A percentile compares a stretch with the other conserved stretches of the same genome.
These are phyloP conservation scores for Acromyrmex echinatior DNA, from an alignment of 1,140 invertebrate species.

Conservation along the genomic window DNA sequence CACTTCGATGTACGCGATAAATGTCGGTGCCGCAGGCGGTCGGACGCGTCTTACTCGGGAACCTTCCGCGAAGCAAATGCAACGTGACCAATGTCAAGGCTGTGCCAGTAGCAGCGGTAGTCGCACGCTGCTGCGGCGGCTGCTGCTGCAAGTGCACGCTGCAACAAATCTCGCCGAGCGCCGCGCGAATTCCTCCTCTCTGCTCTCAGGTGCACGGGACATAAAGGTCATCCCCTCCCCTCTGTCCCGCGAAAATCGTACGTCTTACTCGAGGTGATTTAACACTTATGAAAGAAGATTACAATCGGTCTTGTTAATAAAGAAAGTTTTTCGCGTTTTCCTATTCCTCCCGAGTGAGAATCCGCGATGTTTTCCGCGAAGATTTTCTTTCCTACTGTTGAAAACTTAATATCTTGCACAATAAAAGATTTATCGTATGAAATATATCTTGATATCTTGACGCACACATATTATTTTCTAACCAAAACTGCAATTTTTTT, in stretches of 20 bases:
- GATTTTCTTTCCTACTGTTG: not conserved
- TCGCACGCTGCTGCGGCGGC: slow-evolving; percentile 51
- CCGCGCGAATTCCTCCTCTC: slow-evolving; percentile 44
- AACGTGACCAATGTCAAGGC: slow-evolving; percentile 78
- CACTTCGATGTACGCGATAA: slow-evolving; percentile 49
- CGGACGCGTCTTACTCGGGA: slow-evolving; percentile 62
- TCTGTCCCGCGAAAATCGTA: slow-evolving; percentile 6
- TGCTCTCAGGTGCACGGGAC: slow-evolving; percentile 20
- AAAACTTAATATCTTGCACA: not conserved
- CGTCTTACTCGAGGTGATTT: not conserved
- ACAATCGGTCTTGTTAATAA: not conserved
- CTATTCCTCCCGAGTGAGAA: not conserved
- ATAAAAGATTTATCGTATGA: not conserved
- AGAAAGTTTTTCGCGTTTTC: not conserved
- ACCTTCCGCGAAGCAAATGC: slow-evolving; percentile 74
- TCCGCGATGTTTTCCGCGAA: not conserved
- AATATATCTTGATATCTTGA: no score
- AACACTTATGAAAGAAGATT: not conserved
- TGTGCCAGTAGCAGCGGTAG: slow-evolving; percentile 60
- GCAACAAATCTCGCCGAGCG: slow-evolving; percentile 66
- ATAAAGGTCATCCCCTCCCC: slow-evolving; percentile 29
- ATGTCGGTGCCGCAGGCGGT: slow-evolving; percentile 27
- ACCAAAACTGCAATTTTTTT: not conserved
- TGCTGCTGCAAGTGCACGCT: slow-evolving; percentile 60
- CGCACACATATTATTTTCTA: not conserved